Evolutionary conservation across 2,797 vertebrate species (phyloP).

Genomic region (Neosilurus hyrtlii): DNA sequence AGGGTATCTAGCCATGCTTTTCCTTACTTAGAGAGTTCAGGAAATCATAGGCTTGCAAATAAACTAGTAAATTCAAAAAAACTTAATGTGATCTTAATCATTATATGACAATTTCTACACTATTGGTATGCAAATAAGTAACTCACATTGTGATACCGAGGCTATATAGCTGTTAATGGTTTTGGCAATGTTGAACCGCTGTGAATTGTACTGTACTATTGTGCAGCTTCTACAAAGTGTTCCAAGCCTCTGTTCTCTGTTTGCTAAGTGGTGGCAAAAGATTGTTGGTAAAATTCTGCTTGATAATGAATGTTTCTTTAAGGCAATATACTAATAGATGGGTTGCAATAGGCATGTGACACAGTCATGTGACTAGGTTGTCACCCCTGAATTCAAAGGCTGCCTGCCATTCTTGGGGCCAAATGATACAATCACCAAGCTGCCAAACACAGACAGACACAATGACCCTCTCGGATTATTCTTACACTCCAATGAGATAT

Average conservation of each 20-base stretch:
- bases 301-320: background rate
- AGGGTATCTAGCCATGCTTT: background rate
- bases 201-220: background rate
- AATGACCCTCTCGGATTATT: too few species aligned
- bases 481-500: too few species aligned
- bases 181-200: background rate
- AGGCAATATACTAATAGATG: constrained; percentile 1
- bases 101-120: too few species aligned
- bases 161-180: background rate
- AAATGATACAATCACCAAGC: too few species aligned
- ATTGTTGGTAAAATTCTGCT: background rate
- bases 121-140: background rate
- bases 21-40: background rate
- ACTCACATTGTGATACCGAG: background rate
- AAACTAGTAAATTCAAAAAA: background rate
- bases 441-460: too few species aligned
- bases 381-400: too few species aligned
- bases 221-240: background rate
- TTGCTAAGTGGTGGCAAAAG: background rate
- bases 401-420: too few species aligned
- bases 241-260: background rate
- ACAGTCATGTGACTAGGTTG: too few species aligned
- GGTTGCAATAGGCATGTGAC: too few species aligned
- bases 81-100: background rate
- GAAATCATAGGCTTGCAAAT: background rate